Base-by-base conservation (phyloP, 2,888 invertebrate species). In the Priocnemis perturbator region DNA sequence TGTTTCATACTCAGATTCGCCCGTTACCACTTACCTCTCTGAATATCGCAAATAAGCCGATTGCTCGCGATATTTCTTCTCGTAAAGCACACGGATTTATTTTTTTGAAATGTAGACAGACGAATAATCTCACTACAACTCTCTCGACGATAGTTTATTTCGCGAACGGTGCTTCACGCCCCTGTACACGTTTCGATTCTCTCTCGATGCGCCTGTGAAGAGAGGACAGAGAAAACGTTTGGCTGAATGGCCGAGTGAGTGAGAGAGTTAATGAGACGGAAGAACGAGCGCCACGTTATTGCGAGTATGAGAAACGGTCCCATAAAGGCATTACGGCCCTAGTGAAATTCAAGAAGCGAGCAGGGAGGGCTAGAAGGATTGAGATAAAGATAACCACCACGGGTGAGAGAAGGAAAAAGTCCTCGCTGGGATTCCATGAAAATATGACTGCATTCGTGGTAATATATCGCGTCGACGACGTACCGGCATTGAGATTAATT, bases 191-290 rank as follows among this genome's bases (percentile, higher is more conserved):
- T 50, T 11, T 11, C 4, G 37, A 37, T 37, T 9, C 11, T 37
- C 14, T 37, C 37, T 1, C 14, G 37, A 7, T 37, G 37, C 37
- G 37, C 1, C 37, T 37, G 11, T 11, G 37, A 37, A 37, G 11
- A 11, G 37, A 37, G 37, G 11, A 37, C 37, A 9, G 37, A 9
- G 11, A 11, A 11, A 37, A 37, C 37, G 7, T 3, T 37, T 37
- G 26, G 26, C 26, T n/a, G 26, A 26, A 26, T 37, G 37, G 14
- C 4, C 37, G 37, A 37, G 37, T 37, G 37, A 11, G 67, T 61
- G 69, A 53, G 45, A 50, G 70, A 65, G 70, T 74, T 73, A 74
- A 74, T 73, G 74, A 74, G 74, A 74, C 73, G 73, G 73, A 73
- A 74, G 74, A 74, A 73, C 74, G 70, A 65, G 69, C 73, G 62